phyloP scores from a whole-genome alignment of 2,113 vertebrate genomes.

The Hemicordylus capensis region DNA sequence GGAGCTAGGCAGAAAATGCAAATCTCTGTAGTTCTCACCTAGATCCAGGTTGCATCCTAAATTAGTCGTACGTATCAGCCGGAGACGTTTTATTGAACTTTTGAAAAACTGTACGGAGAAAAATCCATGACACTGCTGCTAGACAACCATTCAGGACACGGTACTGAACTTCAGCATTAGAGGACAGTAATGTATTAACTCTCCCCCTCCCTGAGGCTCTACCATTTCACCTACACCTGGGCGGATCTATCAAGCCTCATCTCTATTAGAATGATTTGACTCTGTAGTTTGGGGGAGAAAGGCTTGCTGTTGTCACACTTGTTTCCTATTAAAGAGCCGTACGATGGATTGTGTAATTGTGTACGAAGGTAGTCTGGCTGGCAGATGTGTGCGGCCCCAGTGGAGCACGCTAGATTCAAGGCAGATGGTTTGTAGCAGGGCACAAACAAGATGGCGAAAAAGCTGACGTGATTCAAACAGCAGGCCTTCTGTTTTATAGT shows the following conservation, averaged over 20 bases:
- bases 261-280: constrained; percentile 74
- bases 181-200: constrained; percentile 70
- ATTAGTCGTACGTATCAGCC: constrained; percentile 65
- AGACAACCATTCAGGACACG: constrained; percentile 67
- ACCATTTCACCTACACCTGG: constrained; percentile 84
- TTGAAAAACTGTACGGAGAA: constrained; percentile 59
- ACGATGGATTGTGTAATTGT: constrained; percentile 84
- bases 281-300: constrained; percentile 63
- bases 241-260: constrained; percentile 79
- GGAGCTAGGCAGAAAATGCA: constrained; percentile 52
- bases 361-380: constrained; percentile 83
- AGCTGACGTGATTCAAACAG: constrained; percentile 80
- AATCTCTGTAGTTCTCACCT: constrained; percentile 60
- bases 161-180: constrained; percentile 71
- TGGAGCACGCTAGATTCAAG: constrained; percentile 75
- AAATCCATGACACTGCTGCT: constrained; percentile 62
- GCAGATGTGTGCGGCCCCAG: constrained; percentile 85
- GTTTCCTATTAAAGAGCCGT: constrained; percentile 85
- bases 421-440: constrained; percentile 83
- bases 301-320: constrained; percentile 80
- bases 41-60: constrained; percentile 73
- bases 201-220: constrained; percentile 64
- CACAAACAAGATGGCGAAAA: constrained; percentile 78
- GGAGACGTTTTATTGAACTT: constrained; percentile 63
- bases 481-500: constrained; percentile 74